phyloP scores from a whole-genome alignment of 2,888 invertebrate genomes.

The Drosophila pullipes region DNA sequence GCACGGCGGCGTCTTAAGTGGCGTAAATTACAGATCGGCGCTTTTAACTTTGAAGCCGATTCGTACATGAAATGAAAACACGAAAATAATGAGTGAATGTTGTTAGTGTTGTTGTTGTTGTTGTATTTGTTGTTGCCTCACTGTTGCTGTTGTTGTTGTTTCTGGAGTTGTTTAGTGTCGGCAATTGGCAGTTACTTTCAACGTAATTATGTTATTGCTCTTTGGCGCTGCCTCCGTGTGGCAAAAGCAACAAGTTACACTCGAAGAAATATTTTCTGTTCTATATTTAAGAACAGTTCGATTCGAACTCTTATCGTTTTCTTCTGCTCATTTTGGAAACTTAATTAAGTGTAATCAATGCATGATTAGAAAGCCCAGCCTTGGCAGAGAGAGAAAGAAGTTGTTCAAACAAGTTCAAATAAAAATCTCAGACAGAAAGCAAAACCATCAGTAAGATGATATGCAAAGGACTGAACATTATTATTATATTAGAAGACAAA shows the following conservation, averaged over 20 bases:
- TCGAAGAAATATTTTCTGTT: not conserved
- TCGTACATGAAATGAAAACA: slow-evolving; percentile 85
- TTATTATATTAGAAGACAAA: not conserved
- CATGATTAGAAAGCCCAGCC: not conserved
- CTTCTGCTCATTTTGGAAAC: not conserved
- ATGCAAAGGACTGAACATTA: rapidly evolving
- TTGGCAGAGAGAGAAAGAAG: too few species aligned
- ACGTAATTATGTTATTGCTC: slow-evolving; percentile 75
- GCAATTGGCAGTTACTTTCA: slow-evolving; percentile 75
- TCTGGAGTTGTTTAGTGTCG: slow-evolving; percentile 71
- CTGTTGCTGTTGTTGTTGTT: slow-evolving; percentile 47
- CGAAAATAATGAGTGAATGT: slow-evolving; percentile 84
- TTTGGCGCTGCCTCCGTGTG: slow-evolving; percentile 53
- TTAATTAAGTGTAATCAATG: rapidly evolving
- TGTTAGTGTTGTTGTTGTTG: slow-evolving; percentile 48
- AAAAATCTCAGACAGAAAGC: too few species aligned
- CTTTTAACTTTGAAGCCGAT: slow-evolving; percentile 85
- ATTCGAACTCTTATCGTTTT: not conserved
- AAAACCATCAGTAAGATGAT: not conserved
- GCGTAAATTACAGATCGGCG: slow-evolving; percentile 86
- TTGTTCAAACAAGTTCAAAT: too few species aligned
- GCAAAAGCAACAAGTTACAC: slow-evolving; percentile 49
- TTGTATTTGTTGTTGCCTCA: slow-evolving; percentile 20
- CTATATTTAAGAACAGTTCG: not conserved
- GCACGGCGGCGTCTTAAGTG: slow-evolving; percentile 84